Evolutionary conservation across 2,797 vertebrate species (phyloP).

Genomic region (Pteropus rufus): DNA sequence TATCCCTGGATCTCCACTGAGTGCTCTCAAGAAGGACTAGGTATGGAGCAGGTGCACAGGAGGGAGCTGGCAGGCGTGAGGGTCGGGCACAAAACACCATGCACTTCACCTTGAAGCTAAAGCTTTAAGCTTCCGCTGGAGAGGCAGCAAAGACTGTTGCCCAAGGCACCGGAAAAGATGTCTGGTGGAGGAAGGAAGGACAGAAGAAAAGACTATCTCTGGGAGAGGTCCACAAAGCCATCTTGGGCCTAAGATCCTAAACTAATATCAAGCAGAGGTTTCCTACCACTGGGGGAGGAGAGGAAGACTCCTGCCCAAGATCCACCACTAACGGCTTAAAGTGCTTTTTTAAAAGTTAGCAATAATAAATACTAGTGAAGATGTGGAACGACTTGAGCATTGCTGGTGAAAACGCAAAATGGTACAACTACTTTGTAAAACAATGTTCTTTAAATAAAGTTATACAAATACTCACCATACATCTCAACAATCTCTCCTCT

Average conservation of each 20-base stretch:
- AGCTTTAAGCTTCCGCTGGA: background rate
- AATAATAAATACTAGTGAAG: background rate
- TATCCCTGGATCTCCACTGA: background rate
- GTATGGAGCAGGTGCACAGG: background rate
- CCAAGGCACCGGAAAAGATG: background rate
- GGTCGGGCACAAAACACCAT: background rate
- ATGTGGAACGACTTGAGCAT: background rate
- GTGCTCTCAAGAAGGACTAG: background rate
- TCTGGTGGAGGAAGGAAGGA: background rate
- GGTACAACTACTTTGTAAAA: background rate
- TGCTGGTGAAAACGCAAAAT: background rate
- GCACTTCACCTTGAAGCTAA: background rate
- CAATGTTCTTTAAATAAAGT: background rate
- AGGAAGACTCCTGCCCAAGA: background rate
- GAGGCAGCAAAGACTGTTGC: background rate
- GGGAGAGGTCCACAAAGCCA: too few species aligned
- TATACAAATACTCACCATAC: background rate
- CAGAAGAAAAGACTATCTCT: background rate
- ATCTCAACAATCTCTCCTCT: background rate
- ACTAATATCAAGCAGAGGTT: background rate
- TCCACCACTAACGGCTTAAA: background rate
- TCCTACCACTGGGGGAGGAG: background rate
- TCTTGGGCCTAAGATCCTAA: background rate
- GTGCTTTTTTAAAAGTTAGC: background rate
- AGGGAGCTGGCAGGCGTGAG: background rate